Evolutionary conservation across 2,888 invertebrate species (phyloP).

Genomic region (Cynaeus angustus): DNA sequence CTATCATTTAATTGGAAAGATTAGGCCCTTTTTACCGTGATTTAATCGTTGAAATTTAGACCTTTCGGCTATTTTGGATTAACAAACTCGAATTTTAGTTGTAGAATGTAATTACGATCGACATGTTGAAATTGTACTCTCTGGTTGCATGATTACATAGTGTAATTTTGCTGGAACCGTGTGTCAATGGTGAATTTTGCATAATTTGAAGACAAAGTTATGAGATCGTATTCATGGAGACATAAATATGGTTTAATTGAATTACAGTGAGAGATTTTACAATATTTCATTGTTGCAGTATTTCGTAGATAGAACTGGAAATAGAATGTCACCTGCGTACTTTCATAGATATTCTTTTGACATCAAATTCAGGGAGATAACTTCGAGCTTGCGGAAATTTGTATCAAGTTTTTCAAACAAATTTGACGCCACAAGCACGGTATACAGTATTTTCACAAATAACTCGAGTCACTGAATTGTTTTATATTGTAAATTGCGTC

Average conservation of each 20-base stretch:
- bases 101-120: background rate
- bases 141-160: conserved; percentile 1
- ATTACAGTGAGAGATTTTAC: background rate
- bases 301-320: too few species aligned
- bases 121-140: conserved; percentile 4
- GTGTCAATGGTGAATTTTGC: conserved; percentile 4
- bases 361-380: too few species aligned
- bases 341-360: too few species aligned
- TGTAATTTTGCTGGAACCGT: conserved; percentile 6
- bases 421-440: too few species aligned
- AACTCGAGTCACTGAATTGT: too few species aligned
- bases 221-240: background rate
- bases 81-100: background rate
- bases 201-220: conserved; percentile 2
- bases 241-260: background rate
- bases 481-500: too few species aligned
- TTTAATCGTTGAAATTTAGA: background rate
- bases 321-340: too few species aligned
- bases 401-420: too few species aligned
- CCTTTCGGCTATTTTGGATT: background rate
- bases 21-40: background rate
- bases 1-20: background rate
- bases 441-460: too few species aligned
- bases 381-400: too few species aligned
- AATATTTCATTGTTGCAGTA: too few species aligned